These are phyloP conservation scores for Lates calcarifer DNA, from an alignment of 2,113 vertebrate species.

Conservation along the genomic window DNA sequence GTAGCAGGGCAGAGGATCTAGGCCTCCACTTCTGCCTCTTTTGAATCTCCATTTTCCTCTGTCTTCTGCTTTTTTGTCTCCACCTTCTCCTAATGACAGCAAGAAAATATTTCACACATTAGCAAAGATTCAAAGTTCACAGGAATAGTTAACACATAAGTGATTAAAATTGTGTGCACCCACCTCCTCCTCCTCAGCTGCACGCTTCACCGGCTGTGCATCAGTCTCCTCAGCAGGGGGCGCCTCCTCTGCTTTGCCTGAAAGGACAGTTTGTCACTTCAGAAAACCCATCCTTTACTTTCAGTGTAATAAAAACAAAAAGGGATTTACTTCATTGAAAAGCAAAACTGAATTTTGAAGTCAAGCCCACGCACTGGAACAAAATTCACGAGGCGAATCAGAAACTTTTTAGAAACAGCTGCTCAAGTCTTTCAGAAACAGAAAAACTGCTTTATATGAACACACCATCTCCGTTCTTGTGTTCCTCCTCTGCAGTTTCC, in stretches of 20 bases:
- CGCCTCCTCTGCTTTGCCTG: slow-evolving; percentile 78
- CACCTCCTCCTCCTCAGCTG: slow-evolving; percentile 87
- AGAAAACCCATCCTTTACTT: slow-evolving; percentile 32
- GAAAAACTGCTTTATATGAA: background rate
- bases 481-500: slow-evolving; percentile 77
- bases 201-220: slow-evolving; percentile 85
- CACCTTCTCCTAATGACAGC: slow-evolving; percentile 78
- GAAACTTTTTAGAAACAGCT: background rate
- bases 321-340: background rate
- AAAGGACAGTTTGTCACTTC: slow-evolving; percentile 46
- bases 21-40: slow-evolving; percentile 86
- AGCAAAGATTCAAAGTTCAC: background rate
- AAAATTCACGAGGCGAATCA: background rate
- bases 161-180: background rate
- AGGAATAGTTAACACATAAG: background rate
- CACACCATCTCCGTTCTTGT: slow-evolving; percentile 79
- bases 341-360: background rate
- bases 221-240: slow-evolving; percentile 83
- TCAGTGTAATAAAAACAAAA: background rate
- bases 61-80: slow-evolving; percentile 90
- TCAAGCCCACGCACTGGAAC: background rate
- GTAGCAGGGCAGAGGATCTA: slow-evolving; percentile 67
- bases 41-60: slow-evolving; percentile 86
- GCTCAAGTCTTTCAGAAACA: background rate
- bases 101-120: background rate